Conservation (phyloP, 2,113 vertebrate genomes). For the Anser brachyrhynchus region DNA sequence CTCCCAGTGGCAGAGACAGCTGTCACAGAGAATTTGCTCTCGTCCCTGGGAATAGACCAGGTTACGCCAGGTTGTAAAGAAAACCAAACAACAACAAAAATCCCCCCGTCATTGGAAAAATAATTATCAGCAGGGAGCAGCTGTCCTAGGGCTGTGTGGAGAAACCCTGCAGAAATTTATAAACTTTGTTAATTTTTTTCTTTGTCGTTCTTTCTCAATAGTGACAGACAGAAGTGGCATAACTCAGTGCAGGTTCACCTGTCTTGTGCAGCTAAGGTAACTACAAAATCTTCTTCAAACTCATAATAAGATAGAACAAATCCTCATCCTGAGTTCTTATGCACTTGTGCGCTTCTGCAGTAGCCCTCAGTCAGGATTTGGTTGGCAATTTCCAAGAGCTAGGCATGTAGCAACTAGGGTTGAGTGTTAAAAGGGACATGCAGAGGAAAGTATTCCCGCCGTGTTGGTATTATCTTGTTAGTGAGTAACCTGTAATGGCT, state of each 20-base stretch:
- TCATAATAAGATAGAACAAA: not conserved
- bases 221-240: not conserved
- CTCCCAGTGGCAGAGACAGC: not conserved
- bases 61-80: not conserved
- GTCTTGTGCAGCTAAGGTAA: not conserved
- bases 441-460: not conserved
- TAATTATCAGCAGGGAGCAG: not conserved
- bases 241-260: not conserved
- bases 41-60: not conserved
- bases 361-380: not conserved
- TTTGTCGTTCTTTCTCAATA: not conserved
- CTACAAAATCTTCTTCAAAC: not conserved
- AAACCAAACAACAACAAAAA: not conserved
- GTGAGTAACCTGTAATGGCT: rapidly evolving
- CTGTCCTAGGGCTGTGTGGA: not conserved
- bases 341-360: not conserved
- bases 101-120: not conserved
- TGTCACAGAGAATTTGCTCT: not conserved
- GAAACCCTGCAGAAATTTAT: not conserved
- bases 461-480: not conserved
- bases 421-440: rapidly evolving
- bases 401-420: not conserved
- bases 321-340: not conserved
- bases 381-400: not conserved
- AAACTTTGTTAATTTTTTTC: not conserved